A percentile compares a stretch with the other conserved stretches of the same genome.
Conservation (phyloP, 2,888 invertebrate species). For the Tortricodes alternella region DNA sequence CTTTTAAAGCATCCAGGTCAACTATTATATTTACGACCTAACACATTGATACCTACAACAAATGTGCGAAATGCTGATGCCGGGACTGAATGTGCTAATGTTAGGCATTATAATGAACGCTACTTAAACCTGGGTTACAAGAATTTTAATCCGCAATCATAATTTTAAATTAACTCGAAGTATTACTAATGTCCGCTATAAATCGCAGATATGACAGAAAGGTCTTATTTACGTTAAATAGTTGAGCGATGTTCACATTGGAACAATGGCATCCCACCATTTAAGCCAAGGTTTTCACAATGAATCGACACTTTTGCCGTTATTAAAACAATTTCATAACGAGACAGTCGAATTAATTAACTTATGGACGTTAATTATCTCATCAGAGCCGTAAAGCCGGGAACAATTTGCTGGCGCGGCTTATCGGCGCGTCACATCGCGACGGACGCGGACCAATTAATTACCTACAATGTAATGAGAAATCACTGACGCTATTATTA, state of each 20-base stretch:
- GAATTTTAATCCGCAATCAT: not conserved
- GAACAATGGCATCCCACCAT: slow-evolving; percentile 14
- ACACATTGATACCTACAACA: too few relatives aligned
- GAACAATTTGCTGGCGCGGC: slow-evolving; percentile 63
- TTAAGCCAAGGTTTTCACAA: slow-evolving; percentile 36
- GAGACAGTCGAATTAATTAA: slow-evolving; percentile 73
- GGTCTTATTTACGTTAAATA: not conserved
- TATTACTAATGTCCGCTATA: slow-evolving; percentile 1
- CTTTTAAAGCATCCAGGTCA: too few relatives aligned
- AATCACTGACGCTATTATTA: slow-evolving; percentile 60
- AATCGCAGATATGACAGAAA: slow-evolving; percentile 1
- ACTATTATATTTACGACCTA: too few relatives aligned
- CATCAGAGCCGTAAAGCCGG: slow-evolving; percentile 68
- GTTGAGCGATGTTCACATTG: slow-evolving; percentile 36
- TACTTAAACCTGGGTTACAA: not conserved
- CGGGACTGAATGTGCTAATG: too few relatives aligned
- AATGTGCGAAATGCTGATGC: too few relatives aligned
- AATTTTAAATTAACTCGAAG: not conserved
- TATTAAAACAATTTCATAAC: slow-evolving; percentile 63
- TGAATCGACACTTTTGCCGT: slow-evolving; percentile 62
- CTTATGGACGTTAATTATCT: slow-evolving; percentile 78
- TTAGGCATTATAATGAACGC: too few relatives aligned
- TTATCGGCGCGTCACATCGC: slow-evolving; percentile 75
- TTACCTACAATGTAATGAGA: slow-evolving; percentile 56
- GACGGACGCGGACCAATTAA: slow-evolving; percentile 52